phyloP scores from a whole-genome alignment of 2,888 invertebrate genomes.

The Sylvicola fuscatus region DNA sequence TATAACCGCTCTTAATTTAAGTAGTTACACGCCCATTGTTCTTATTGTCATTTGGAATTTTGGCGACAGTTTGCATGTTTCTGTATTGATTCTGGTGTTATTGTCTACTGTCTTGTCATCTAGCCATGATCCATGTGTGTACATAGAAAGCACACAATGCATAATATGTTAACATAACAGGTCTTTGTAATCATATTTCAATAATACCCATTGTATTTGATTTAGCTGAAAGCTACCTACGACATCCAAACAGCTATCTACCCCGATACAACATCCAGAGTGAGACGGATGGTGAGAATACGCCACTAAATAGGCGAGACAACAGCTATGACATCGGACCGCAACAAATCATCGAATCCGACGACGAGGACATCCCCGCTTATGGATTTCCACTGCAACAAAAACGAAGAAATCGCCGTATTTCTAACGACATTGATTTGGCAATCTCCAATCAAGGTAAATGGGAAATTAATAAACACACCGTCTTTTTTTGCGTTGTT shows the following conservation, averaged over 20 bases:
- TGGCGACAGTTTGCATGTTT: too few relatives aligned
- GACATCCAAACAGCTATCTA: conserved; percentile 69
- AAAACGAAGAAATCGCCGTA: conserved; percentile 20
- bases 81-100: too few relatives aligned
- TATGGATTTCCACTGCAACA: conserved; percentile 27
- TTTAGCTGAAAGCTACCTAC: conserved; percentile 46
- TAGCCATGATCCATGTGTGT: too few relatives aligned
- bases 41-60: too few relatives aligned
- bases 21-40: too few relatives aligned
- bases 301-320: conserved; percentile 11
- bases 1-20: too few relatives aligned
- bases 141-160: too few relatives aligned
- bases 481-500: not conserved
- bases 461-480: conserved; percentile 2
- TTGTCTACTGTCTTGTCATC: too few relatives aligned
- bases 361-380: conserved; percentile 25
- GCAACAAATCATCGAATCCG: conserved; percentile 20
- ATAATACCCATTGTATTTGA: conserved; percentile 4
- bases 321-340: conserved; percentile 11
- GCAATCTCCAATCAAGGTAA: conserved; percentile 11
- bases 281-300: conserved; percentile 36
- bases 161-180: not conserved
- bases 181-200: conserved; percentile 2
- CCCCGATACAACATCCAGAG: conserved; percentile 47
- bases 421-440: conserved; percentile 13